A percentile compares a stretch with the other conserved stretches of the same genome.
Evolutionary conservation across 2,888 invertebrate species (phyloP).

Genomic region (Tinea trinotella): DNA sequence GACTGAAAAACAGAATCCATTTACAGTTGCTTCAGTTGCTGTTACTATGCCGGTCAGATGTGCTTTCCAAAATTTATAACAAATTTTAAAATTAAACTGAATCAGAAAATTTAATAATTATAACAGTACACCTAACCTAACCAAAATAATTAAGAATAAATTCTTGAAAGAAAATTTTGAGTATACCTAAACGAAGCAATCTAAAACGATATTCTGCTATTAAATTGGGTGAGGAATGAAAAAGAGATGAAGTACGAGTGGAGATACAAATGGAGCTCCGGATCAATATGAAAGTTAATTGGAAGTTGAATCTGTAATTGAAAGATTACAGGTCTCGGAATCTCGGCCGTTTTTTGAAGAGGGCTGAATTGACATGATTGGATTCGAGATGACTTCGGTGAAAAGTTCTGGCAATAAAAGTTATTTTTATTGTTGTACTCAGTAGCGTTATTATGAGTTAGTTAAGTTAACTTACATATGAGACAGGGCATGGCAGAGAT

Average conservation of each 20-base stretch:
- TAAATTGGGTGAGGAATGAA: not conserved
- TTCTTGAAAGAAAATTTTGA: no score
- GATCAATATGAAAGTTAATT: conserved; percentile 58
- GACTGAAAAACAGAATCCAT: no score
- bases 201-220: not conserved
- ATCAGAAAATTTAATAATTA: no score
- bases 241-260: not conserved
- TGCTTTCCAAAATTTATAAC: no score
- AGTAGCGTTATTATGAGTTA: not conserved
- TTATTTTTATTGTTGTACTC: conserved; percentile 4
- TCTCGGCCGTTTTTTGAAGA: conserved; percentile 19
- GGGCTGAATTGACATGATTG: conserved; percentile 15
- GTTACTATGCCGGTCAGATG: no score
- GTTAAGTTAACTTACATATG: not conserved
- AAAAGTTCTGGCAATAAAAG: not conserved
- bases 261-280: conserved; percentile 19
- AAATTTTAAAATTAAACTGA: no score
- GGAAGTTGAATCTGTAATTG: conserved; percentile 59
- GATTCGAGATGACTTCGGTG: conserved; percentile 3
- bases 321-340: conserved; percentile 45
- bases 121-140: no score
- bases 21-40: no score
- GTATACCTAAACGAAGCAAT: no score
- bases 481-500: no score
- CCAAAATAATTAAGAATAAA: no score